Conservation (phyloP, 2,797 vertebrate genomes). For the Rhinella marina region DNA sequence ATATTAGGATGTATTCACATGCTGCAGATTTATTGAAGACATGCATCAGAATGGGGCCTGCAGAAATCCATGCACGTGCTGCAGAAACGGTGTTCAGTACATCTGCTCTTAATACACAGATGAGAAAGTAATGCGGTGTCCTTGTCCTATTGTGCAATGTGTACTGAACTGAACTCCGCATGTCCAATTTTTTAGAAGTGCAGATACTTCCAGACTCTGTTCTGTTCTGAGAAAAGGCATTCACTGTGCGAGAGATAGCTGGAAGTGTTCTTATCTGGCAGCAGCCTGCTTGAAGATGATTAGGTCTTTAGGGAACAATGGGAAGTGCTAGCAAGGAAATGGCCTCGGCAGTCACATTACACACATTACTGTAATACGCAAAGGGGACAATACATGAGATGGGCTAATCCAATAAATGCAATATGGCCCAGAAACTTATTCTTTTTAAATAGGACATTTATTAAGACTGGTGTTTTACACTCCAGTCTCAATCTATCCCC, state of each 20-base stretch:
- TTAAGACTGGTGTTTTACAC: too few relatives aligned
- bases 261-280: slow-evolving; percentile 16
- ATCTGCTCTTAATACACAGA: neutral
- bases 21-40: too few relatives aligned
- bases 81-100: neutral
- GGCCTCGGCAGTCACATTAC: neutral
- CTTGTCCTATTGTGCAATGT: neutral
- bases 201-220: slow-evolving; percentile 10
- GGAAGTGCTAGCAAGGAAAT: neutral
- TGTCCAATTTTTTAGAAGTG: neutral
- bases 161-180: neutral
- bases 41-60: too few relatives aligned
- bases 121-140: neutral
- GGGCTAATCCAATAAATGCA: neutral
- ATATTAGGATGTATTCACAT: too few relatives aligned
- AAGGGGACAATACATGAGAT: neutral
- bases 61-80: too few relatives aligned
- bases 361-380: neutral
- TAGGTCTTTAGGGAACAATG: neutral
- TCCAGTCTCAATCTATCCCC: too few relatives aligned
- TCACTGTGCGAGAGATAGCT: neutral
- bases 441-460: neutral
- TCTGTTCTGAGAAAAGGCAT: slow-evolving; percentile 14
- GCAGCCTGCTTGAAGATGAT: neutral
- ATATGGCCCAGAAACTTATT: neutral